Conservation (phyloP, 2,888 invertebrate genomes). For the Euphydryas editha region DNA sequence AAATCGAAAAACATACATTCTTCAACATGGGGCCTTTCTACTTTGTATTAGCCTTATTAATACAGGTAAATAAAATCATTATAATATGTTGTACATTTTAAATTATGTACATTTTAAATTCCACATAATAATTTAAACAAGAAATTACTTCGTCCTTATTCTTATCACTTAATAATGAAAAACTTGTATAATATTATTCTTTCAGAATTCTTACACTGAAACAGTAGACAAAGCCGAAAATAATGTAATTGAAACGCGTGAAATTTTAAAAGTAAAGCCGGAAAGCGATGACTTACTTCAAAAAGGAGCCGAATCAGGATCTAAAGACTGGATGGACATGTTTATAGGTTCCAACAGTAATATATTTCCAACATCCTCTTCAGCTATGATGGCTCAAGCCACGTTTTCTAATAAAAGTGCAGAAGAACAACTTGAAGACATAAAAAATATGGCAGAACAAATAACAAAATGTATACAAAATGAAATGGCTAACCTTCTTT, state of each 20-base stretch:
- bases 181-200: not conserved
- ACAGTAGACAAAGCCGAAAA: slow-evolving; percentile 50
- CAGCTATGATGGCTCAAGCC: slow-evolving; percentile 65
- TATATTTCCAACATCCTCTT: slow-evolving; percentile 59
- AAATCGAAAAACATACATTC: slow-evolving; percentile 37
- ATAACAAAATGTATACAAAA: slow-evolving; percentile 63
- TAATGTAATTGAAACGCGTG: slow-evolving; percentile 44
- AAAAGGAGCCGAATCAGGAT: slow-evolving; percentile 50
- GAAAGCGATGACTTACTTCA: slow-evolving; percentile 48
- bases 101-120: not conserved
- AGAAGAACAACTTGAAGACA: slow-evolving; percentile 71
- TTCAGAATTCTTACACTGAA: slow-evolving; percentile 59
- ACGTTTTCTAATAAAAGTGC: slow-evolving; percentile 60
- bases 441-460: slow-evolving; percentile 66
- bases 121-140: not conserved
- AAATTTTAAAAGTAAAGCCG: slow-evolving; percentile 37
- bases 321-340: slow-evolving; percentile 64
- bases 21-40: slow-evolving; percentile 64
- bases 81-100: slow-evolving; percentile 8
- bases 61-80: slow-evolving; percentile 61
- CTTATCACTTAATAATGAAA: not conserved
- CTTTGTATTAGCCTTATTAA: slow-evolving; percentile 62
- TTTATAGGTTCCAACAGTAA: slow-evolving; percentile 52
- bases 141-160: not conserved
- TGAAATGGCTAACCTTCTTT: slow-evolving; percentile 67